phyloP scores from a whole-genome alignment of 2,888 invertebrate genomes.

The Psylliodes chrysocephalus region DNA sequence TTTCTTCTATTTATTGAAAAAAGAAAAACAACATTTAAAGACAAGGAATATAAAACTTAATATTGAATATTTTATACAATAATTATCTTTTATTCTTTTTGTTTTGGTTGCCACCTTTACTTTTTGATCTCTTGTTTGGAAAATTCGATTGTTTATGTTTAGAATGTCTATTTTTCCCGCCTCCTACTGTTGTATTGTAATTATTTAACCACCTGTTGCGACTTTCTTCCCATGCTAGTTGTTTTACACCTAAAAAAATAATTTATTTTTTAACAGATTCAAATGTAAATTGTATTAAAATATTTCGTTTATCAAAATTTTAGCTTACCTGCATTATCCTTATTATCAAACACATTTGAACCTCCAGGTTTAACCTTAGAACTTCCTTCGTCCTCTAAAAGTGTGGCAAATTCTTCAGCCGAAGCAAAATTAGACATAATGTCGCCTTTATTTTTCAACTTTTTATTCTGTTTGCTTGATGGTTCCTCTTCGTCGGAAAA shows the following conservation, averaged over 20 bases:
- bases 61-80: background rate
- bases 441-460: slow-evolving; percentile 57
- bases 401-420: slow-evolving; percentile 88
- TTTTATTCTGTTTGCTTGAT: slow-evolving; percentile 36
- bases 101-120: slow-evolving; percentile 39
- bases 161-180: slow-evolving; percentile 22
- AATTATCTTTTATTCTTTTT: slow-evolving; percentile 44
- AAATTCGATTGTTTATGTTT: slow-evolving; percentile 7
- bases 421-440: slow-evolving; percentile 79
- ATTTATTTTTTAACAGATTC: slow-evolving; percentile 19
- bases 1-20: no score
- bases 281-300: no score
- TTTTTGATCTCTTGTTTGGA: slow-evolving; percentile 40
- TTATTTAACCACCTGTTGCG: slow-evolving; percentile 73
- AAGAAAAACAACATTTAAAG: background rate
- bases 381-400: slow-evolving; percentile 85
- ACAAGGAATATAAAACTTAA: background rate
- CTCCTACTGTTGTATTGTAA: slow-evolving; percentile 63
- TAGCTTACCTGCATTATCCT: slow-evolving; percentile 79
- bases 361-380: slow-evolving; percentile 70
- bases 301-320: background rate
- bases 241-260: slow-evolving; percentile 68
- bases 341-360: slow-evolving; percentile 76
- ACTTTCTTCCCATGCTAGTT: slow-evolving; percentile 84
- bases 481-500: slow-evolving; percentile 57